Evolutionary conservation across 2,113 vertebrate species (phyloP).

Genomic region (Sapayoa aenigma): DNA sequence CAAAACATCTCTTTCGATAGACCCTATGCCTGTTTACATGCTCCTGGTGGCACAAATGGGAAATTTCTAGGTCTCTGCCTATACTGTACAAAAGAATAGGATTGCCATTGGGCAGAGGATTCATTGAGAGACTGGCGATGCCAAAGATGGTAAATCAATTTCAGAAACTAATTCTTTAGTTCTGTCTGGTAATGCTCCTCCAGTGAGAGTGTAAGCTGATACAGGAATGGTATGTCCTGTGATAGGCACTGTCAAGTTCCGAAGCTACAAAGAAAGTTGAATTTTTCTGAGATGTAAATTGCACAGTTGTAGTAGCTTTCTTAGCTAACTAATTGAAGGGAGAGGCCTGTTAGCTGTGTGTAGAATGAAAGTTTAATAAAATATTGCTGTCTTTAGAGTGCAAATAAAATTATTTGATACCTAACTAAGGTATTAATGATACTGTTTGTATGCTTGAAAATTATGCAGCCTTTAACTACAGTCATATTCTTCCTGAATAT

Average conservation of each 20-base stretch:
- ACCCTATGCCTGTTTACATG: not conserved
- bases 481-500: not conserved
- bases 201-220: not conserved
- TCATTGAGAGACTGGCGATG: not conserved
- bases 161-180: not conserved
- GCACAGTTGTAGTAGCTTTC: not conserved
- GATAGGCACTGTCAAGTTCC: not conserved
- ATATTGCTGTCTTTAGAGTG: not conserved
- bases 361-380: not conserved
- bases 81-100: not conserved
- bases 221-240: not conserved
- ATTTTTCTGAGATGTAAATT: not conserved
- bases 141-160: not conserved
- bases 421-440: not conserved
- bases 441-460: not conserved
- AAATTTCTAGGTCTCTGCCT: not conserved
- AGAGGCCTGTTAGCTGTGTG: not conserved
- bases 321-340: not conserved
- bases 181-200: not conserved
- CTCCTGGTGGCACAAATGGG: not conserved
- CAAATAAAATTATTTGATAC: not conserved
- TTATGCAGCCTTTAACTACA: not conserved
- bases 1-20: not conserved
- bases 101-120: not conserved
- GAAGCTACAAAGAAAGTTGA: not conserved